Evolutionary conservation across 53 echinoderm and acorn worm genomes (phyloP), one percentile per base, ranked within the genome.

Genomic region (Holothuria scabra): DNA sequence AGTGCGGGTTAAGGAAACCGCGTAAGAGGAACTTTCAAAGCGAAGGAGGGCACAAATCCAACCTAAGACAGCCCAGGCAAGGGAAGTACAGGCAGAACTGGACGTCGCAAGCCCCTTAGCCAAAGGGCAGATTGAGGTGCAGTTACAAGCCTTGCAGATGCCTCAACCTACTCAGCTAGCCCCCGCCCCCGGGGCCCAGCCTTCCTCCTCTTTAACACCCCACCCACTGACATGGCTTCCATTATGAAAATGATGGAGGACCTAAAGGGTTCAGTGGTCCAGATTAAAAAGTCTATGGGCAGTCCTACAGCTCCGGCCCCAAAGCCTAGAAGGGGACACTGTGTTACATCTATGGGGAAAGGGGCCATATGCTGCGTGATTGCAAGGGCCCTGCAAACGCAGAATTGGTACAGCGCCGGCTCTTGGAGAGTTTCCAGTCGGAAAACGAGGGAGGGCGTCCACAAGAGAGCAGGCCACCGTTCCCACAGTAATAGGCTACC

Each of bases 391-490:
- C 29, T 44, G 67, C 67, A 0, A 83, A 90, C 21, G 69, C 91
- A 11, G 48, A 22, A 14, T 18, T 66, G 25, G 91, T 91, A 10
- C 87, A 91, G 35, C 60, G 59, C n/a, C 64, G 82, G 13, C 65
- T 88, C 29, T 56, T 66, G 1, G 57, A 72, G 7, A 49, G 88
- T 4, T 88, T 38, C 48, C 65, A 61, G 57, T 46, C 71, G 87
- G 87, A 84, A 91, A 84, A 91, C 81, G 87, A 71, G 24, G 29
- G 74, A 22, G 80, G 87, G 62, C 85, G 65, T 35, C 91, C 46
- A 56, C 84, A 74, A 38, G 21, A 74, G 81, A 85, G 80, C 87
- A 21, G 68, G 23, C 91, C 21, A 35, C 84, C 66, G 69, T 69
- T 87, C 60, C 75, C 23, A 0, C 75, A 75, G 10, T 75, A 75